These are phyloP conservation scores for Helicoverpa armigera DNA, from an alignment of 1,140 invertebrate species.

Conservation along the genomic window DNA sequence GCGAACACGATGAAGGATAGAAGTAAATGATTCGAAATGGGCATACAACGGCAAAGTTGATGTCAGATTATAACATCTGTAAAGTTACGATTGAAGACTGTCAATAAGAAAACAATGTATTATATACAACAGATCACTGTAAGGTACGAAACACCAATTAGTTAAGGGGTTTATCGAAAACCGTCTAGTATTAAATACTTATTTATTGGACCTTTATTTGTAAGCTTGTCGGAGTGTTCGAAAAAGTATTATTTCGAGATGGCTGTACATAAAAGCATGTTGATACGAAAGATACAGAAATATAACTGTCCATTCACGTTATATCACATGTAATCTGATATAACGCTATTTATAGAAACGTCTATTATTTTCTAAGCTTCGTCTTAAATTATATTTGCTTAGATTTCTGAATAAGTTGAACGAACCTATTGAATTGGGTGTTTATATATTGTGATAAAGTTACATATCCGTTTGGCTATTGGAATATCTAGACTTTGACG, in stretches of 20 bases:
- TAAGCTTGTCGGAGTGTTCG: conserved; percentile 33
- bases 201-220: conserved; percentile 12
- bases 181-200: conserved; percentile 9
- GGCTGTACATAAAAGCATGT: conserved; percentile 24
- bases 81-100: neutral
- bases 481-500: conserved; percentile 22
- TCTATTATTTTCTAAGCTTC: neutral
- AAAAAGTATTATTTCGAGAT: conserved; percentile 17
- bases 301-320: conserved; percentile 12
- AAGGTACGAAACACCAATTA: conserved; percentile 9
- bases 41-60: neutral
- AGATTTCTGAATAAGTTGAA: conserved; percentile 7
- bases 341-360: conserved; percentile 9
- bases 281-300: neutral
- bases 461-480: conserved; percentile 50
- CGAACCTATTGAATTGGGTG: neutral
- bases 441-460: conserved; percentile 42
- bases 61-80: neutral
- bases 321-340: neutral
- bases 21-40: neutral
- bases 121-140: conserved; percentile 6
- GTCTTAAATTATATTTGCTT: neutral
- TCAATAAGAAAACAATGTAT: conserved; percentile 2
- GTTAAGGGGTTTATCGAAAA: neutral
- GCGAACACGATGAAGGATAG: neutral